Base-by-base conservation (phyloP, 2,888 invertebrate species). In the Hydriomena furcata region DNA sequence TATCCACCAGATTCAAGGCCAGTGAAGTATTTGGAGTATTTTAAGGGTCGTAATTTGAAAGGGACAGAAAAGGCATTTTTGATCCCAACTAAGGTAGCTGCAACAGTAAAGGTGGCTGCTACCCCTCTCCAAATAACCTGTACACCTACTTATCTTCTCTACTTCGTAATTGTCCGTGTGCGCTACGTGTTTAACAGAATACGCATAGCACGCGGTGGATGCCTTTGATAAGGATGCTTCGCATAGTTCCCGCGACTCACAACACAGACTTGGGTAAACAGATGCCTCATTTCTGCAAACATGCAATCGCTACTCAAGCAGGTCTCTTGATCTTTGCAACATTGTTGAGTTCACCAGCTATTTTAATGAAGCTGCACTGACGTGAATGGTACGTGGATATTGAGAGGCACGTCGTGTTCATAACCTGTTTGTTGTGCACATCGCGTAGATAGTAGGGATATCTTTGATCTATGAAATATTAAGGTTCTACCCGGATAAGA, bases 171-270 rank as follows among this genome's bases (percentile, higher is more conserved):
- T 13, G 17, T 24, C n/a, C 21, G 12, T 7, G 2, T 11, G 13
- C 5, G 11, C 23, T 24, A 24, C 21, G 1, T 25, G 7, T 28
- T 7, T 7, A 20, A 71, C 71, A 74, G 76, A 75, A 73, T 75
- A 70, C 77, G 71, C 74, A 68, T 76, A 70, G 73, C 76, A 68
- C 62, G 71, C 69, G 76, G 77, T 79, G 82, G 80, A 85, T 85
- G 79, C 86, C 85, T 85, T 81, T 85, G 86, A 84, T 85, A 80
- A 82, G 83, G 77, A 83, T 85, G 77, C 82, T 62, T 66, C 54
- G 76, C 80, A 87, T 87, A 82, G 81, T 79, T 84, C 63, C 68
- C 52, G 38, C 17, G 7, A 7, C 38, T 38, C 27, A 38, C 17
- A 8, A 12, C 38, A 38, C 27, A 38, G 38, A 10, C 20, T 8